Evolutionary conservation across 2,888 invertebrate genomes (phyloP), one percentile per base, ranked within the genome.

Genomic region (Rhaphigaster nebulosa): DNA sequence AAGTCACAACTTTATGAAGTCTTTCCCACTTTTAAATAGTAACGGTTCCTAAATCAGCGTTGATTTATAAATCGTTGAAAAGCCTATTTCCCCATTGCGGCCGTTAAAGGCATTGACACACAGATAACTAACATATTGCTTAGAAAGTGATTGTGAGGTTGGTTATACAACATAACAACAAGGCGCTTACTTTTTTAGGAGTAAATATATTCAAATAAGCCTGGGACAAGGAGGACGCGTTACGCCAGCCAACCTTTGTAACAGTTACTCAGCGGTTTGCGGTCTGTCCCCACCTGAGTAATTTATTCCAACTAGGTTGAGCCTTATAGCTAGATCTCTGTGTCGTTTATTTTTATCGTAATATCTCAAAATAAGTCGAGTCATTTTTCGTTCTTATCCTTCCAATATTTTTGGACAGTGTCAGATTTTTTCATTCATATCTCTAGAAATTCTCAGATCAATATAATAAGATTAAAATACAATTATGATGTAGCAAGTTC

Each of bases 251-350:
- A 26, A 80, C 41, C 23, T 45, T 45, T 80, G 41, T 41, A 80
- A 80, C 45, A 26, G 80, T 80, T 80, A 80, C 41, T 45, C 80
- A 41, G 80, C 80, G 80, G 80, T 80, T 80, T 80, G 80, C 41
- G 80, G 80, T 80, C 26, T 80, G 29, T 65, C 60, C 34, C 29
- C 15, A 34, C 29, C 34, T 15, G 1, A 15, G 29, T 65, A 65
- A 65, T 34, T 65, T 65, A 65, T 65, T 65, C 18, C 29, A 65
- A 65, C 65, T 65, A 18, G 65, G 60, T n/a, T 60, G 60, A 60
- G 60, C 60, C 60, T 60, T 60, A n/a, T 26, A 26, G 2, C n/a
- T 60, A 0, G n/a, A n/a, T n/a, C 56, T 56, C 60, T 60, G 6
- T 60, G 12, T n/a, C n/a, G n/a, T 60, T 60, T n/a, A 56, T 56